A percentile compares a stretch with the other conserved stretches of the same genome.
Conservation (phyloP, 2,113 vertebrate species). For the Oostethus manadensis region DNA sequence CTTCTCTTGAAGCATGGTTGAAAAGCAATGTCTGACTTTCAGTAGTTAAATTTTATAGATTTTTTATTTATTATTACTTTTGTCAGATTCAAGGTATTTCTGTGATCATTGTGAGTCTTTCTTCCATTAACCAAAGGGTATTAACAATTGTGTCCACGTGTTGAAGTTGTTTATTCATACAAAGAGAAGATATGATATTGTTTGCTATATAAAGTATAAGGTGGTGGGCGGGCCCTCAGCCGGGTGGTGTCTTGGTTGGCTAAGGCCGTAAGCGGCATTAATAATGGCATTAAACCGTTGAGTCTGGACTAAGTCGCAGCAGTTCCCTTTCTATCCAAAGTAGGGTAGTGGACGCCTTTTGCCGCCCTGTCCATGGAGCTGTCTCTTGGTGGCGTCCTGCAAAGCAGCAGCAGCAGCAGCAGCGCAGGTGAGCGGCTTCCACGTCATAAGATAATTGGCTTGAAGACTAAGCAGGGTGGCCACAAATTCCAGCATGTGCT, state of each 20-base stretch:
- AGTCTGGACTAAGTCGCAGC: constrained; percentile 45
- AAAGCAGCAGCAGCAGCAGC: constrained; percentile 32
- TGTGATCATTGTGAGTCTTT: too few species aligned
- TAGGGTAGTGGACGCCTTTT: constrained; percentile 44
- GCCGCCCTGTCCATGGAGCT: constrained; percentile 67
- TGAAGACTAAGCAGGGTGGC: constrained; percentile 44
- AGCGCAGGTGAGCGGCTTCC: constrained; percentile 63
- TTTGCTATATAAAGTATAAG: background rate
- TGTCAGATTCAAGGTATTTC: too few species aligned
- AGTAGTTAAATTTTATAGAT: too few species aligned
- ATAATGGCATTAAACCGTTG: constrained; percentile 66
- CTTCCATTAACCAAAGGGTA: too few species aligned
- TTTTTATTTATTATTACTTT: too few species aligned
- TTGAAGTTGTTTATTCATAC: too few species aligned
- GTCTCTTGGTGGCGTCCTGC: constrained; percentile 57
- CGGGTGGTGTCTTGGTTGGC: constrained; percentile 63
- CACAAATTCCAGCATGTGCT: constrained; percentile 40
- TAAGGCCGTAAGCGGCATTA: constrained; percentile 66
- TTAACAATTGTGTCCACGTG: too few species aligned
- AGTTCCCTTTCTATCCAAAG: constrained; percentile 54
- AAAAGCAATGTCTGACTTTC: too few species aligned
- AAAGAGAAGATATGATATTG: background rate
- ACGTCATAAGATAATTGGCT: constrained; percentile 48
- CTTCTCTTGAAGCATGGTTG: too few species aligned
- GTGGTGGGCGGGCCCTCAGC: constrained; percentile 56